Conservation (phyloP, 2,113 vertebrate genomes). For the Alligator sinensis region DNA sequence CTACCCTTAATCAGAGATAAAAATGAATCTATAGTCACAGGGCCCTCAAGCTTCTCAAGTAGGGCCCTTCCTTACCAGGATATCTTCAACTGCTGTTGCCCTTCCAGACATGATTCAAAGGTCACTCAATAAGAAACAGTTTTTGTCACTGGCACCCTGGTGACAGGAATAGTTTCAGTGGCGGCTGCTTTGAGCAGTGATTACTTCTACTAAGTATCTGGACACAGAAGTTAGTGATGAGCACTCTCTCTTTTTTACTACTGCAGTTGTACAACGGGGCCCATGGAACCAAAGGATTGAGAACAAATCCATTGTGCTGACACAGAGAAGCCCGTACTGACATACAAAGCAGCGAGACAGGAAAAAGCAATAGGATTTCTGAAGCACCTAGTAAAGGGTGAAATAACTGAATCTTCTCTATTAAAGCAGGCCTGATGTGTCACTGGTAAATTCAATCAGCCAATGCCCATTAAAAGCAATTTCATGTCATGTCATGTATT, state of each 20-base stretch:
- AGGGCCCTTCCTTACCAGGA: no score
- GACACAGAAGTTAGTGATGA: background rate
- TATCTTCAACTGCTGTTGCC: background rate
- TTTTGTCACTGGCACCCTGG: background rate
- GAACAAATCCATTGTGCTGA: background rate
- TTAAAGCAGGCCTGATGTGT: slow-evolving; percentile 32
- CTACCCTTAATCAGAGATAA: no score
- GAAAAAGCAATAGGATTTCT: background rate
- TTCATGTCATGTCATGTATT: slow-evolving; percentile 53
- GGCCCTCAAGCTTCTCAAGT: no score
- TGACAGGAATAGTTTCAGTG: background rate
- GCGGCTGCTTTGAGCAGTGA: background rate
- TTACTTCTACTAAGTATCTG: background rate
- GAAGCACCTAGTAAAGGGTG: background rate
- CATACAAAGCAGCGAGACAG: background rate
- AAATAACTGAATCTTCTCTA: background rate
- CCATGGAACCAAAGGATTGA: background rate
- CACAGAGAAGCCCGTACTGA: background rate
- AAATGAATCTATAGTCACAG: no score
- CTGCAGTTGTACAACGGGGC: background rate
- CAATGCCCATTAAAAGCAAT: slow-evolving; percentile 48
- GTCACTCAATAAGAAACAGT: background rate
- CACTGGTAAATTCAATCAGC: slow-evolving; percentile 54
- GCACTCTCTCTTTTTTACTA: background rate
- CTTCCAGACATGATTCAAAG: background rate